phyloP scores from a whole-genome alignment of 2,113 vertebrate genomes.

The Laticauda laticaudata region DNA sequence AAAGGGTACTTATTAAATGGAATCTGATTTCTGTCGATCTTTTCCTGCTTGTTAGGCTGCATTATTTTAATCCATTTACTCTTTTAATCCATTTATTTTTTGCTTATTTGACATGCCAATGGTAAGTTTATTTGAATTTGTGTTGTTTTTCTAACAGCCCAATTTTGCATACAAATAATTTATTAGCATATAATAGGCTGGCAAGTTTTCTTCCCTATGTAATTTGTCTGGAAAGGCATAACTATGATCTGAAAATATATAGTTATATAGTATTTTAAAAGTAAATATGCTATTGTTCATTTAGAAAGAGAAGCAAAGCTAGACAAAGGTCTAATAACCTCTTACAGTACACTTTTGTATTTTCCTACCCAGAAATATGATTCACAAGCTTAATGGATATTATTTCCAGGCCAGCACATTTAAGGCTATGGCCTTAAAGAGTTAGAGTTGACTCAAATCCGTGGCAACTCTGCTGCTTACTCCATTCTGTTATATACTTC shows the following conservation, averaged over 20 bases:
- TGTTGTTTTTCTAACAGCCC: not conserved
- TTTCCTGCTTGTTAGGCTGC: not conserved
- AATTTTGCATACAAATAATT: constrained; percentile 39
- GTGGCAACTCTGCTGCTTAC: not conserved
- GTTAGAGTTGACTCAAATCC: not conserved
- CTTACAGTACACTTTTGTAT: not conserved
- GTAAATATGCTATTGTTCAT: not conserved
- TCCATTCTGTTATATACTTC: not conserved
- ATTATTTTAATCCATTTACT: constrained; percentile 51
- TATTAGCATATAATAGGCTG: not conserved
- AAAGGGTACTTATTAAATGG: constrained; percentile 22
- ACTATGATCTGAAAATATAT: not conserved
- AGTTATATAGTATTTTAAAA: constrained; percentile 28
- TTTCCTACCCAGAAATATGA: not conserved
- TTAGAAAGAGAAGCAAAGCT: constrained; percentile 2
- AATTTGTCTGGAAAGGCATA: constrained; percentile 14
- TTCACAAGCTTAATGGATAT: not conserved
- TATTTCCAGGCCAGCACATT: not conserved
- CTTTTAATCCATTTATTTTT: constrained; percentile 14
- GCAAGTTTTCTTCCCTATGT: constrained; percentile 8
- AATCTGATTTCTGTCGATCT: constrained; percentile 46
- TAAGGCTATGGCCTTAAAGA: not conserved
- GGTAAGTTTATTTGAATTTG: constrained; percentile 48
- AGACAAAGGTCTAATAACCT: not conserved
- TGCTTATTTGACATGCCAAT: constrained; percentile 37